Evolutionary conservation across 2,888 invertebrate species (phyloP), one percentile per base, ranked within the genome.

Genomic region (Oscheius myriophilus): DNA sequence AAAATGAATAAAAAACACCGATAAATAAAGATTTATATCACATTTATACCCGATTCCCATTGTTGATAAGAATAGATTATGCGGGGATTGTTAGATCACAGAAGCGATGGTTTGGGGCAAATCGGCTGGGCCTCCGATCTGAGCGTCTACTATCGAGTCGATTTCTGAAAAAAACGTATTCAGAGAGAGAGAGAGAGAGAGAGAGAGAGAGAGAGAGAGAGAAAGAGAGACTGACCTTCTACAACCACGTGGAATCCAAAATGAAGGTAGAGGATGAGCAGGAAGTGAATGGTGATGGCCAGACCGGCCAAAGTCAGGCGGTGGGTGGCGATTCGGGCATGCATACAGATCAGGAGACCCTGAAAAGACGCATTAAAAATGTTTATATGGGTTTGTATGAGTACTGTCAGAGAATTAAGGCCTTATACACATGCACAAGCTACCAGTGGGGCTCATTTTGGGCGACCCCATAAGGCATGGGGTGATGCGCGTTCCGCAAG

Each of bases 161-260:
- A 65, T 55, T 25, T 52, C 63, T 61, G 26, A 61, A 61, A 45
- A 14, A 45, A n/a, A 9, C 3, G 41, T 3, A 4, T 2, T 42
- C 16, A 39, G 41, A 23, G 21, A 42, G 18, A 18, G 18, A 33
- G 33, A 33, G 33, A 9, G 9, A 4, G 16, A 3, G 12, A 11
- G 18, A 7, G 46, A 18, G 6, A 7, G 49, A n/a, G n/a, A 14
- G 4, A 46, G n/a, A 33, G 33, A 6, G 4, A 33, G 33, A 33
- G 33, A 33, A 33, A 33, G 33, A 33, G 33, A 33, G 33, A 12
- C 54, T 65, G 70, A 86, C 86, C 86, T 83, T 83, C 84, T 21
- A 89, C 88, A 72, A 88, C 86, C 63, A 87, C 86, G 77, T 89
- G 89, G 82, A 89, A 89, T 14, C 89, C 89, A 81, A 89, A 89